phyloP scores from a whole-genome alignment of 2,113 vertebrate species.

The Chloroceryle aenea region DNA sequence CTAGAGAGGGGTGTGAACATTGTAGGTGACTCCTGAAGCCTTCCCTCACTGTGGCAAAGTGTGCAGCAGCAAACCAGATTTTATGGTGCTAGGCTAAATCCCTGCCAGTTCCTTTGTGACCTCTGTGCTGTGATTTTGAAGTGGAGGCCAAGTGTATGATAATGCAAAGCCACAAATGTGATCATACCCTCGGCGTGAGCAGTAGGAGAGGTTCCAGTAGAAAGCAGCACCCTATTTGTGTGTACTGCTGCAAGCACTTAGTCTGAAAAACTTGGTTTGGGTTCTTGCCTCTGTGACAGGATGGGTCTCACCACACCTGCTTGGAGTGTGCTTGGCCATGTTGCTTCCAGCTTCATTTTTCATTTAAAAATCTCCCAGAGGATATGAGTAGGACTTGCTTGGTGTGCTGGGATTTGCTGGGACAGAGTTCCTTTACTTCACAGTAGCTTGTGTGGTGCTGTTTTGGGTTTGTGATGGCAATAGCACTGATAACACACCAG shows the following conservation, averaged over 20 bases:
- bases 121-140: not conserved
- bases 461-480: not conserved
- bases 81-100: not conserved
- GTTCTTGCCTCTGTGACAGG: not conserved
- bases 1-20: not conserved
- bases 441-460: not conserved
- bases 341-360: not conserved
- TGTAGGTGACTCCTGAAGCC: not conserved
- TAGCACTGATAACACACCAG: not conserved
- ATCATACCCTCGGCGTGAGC: not conserved
- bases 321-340: not conserved
- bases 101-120: not conserved
- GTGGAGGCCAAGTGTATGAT: not conserved
- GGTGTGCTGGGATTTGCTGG: not conserved
- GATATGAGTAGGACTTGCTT: not conserved
- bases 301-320: not conserved
- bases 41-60: not conserved
- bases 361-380: not conserved
- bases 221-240: not conserved
- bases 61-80: not conserved
- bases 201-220: not conserved
- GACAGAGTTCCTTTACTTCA: not conserved
- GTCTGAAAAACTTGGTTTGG: not conserved
- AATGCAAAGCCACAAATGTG: not conserved
- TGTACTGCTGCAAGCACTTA: not conserved